phyloP scores from a whole-genome alignment of 2,888 invertebrate genomes.

The Apotomis betuletana region DNA sequence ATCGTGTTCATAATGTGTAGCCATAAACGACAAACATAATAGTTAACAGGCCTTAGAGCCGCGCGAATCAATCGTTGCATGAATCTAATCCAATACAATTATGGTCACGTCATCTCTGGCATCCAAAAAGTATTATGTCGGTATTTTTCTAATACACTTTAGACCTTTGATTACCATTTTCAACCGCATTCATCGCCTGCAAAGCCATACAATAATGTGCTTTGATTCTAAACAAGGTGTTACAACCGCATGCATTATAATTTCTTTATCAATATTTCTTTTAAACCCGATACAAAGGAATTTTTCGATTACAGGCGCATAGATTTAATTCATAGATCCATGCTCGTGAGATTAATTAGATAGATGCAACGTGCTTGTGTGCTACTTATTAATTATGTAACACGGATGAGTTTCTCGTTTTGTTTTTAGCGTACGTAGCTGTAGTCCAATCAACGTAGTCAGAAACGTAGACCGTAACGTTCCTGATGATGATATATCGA shows the following conservation, averaged over 20 bases:
- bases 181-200: background rate
- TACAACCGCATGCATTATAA: conserved; percentile 6
- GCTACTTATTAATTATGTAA: conserved; percentile 39
- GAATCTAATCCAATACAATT: conserved; percentile 10
- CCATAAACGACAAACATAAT: background rate
- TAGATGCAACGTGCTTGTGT: conserved; percentile 30
- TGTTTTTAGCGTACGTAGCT: conserved; percentile 11
- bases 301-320: conserved; percentile 22
- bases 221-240: conserved; percentile 6
- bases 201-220: conserved; percentile 2
- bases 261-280: conserved; percentile 20
- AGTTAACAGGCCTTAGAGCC: conserved; percentile 1
- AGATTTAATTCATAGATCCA: conserved; percentile 33
- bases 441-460: conserved; percentile 10
- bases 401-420: conserved; percentile 34
- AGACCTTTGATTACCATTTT: background rate
- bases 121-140: background rate
- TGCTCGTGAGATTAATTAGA: conserved; percentile 39
- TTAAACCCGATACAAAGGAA: conserved; percentile 10
- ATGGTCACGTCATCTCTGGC: background rate
- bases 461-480: no score
- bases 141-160: background rate
- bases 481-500: no score
- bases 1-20: no score
- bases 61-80: conserved; percentile 7